These are phyloP conservation scores for Salarias fasciatus DNA, from an alignment of 2,797 vertebrate genomes.

Conservation along the genomic window DNA sequence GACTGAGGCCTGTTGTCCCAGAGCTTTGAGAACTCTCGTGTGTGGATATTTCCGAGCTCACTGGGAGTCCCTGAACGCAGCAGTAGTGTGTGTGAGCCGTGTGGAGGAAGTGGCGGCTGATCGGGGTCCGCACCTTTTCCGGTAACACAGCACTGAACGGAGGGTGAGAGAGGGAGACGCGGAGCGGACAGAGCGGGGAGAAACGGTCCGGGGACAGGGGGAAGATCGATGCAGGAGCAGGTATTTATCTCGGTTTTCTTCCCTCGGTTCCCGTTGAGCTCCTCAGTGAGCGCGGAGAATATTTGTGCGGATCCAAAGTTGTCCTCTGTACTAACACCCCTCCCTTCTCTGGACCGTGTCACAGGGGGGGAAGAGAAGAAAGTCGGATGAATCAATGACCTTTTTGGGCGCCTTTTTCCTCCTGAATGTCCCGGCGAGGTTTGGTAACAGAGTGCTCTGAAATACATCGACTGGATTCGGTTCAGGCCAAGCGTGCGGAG, in stretches of 20 bases:
- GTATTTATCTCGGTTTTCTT: slow-evolving; percentile 49
- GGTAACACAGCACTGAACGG: slow-evolving; percentile 81
- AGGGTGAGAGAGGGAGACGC: slow-evolving; percentile 43
- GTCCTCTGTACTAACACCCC: slow-evolving; percentile 81
- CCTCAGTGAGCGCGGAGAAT: neutral
- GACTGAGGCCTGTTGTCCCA: too few species aligned
- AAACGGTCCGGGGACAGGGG: slow-evolving; percentile 69
- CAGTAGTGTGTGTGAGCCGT: slow-evolving; percentile 65
- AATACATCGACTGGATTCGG: slow-evolving; percentile 50
- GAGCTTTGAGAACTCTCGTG: too few species aligned
- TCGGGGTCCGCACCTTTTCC: slow-evolving; percentile 88
- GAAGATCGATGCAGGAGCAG: slow-evolving; percentile 57
- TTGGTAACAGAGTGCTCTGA: slow-evolving; percentile 30
- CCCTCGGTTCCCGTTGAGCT: neutral
- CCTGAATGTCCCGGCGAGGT: slow-evolving; percentile 55
- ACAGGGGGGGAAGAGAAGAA: slow-evolving; percentile 79
- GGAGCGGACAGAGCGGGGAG: slow-evolving; percentile 75
- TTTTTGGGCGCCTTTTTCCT: slow-evolving; percentile 72
- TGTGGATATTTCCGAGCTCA: slow-evolving; percentile 36
- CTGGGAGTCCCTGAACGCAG: slow-evolving; percentile 30
- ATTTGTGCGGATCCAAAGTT: slow-evolving; percentile 78
- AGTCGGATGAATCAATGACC: slow-evolving; percentile 86
- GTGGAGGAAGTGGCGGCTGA: slow-evolving; percentile 86
- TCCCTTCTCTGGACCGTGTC: slow-evolving; percentile 83
- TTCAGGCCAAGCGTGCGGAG: slow-evolving; percentile 67